Evolutionary conservation across 2,113 vertebrate species (phyloP), one percentile per base, ranked within the genome.

Genomic region (Tupaia chinensis): DNA sequence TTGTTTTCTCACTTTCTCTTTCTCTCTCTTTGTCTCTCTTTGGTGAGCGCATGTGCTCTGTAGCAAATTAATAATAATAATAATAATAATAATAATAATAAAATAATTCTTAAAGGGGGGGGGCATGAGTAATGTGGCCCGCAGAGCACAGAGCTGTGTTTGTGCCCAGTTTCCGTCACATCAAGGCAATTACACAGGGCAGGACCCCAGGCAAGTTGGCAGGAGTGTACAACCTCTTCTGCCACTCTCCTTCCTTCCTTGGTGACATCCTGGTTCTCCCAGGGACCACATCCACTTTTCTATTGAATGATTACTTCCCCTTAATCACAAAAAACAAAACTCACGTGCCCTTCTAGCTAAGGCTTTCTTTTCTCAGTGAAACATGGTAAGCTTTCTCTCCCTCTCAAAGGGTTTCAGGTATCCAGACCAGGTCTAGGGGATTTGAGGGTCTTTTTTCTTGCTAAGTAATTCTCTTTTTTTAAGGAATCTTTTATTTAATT

Each of bases 91-190:
- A 32, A 32, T 32, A 32, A 32, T 32, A 44, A 44, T 44, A 4
- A 44, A 44, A 44, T 44, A 44, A 44, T 44, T 44, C 44, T 44
- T 44, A 44, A 44, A 44, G 44, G 44, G 44, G 44, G 56, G 5
- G 29, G 19, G 17, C 1, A 1, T 0, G 8, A 56, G 56, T 15
- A 27, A 61, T 17, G 63, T 10, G 61, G 19, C 14, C 25, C 3
- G 9, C 14, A 22, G 65, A 11, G 3, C 11, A 53, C 0, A 70
- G 74, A 53, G 19, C 22, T 54, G 14, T 72, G 9, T 14, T 7
- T 32, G 74, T 20, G 22, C 32, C 32, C 17, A 23, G n/a, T 22
- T 53, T 15, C 81, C 11, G 5, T 34, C 44, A 10, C 58, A 54
- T 23, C 32, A 53, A 23, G 9, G 63, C 63, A 20, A 25, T 44